Base-by-base conservation (phyloP, 2,888 invertebrate species). In the Cylindroiulus punctatus region DNA sequence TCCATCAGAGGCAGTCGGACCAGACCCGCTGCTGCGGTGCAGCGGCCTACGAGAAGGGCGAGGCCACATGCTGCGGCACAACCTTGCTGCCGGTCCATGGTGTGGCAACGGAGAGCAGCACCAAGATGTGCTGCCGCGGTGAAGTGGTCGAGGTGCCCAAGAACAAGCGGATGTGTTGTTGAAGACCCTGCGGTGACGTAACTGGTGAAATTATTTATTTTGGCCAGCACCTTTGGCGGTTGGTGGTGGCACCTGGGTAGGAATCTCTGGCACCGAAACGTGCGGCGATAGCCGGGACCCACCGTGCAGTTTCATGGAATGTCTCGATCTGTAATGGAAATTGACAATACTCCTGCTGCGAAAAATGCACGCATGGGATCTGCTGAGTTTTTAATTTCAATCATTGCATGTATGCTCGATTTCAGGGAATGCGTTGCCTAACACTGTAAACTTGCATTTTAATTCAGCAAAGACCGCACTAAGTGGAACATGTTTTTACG, bases 11-110 rank as follows among this genome's bases (percentile, higher is more conserved):
- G 22, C 12, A 7, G 0, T 82, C 87, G 10, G 26, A 76, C 1
- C 36, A 47, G 7, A 87, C 85, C 0, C 47, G 42, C 14, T 87
- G 87, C 83, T 87, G 87, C 52, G 85, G 87, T 2, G 26, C 22
- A 10, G 12, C 17, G 3, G 81, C 42, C 12, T 87, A 87, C 40
- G 87, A 87, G 32, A 81, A 82, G 10, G 82, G 57, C 22, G 83
- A 36, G 7, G 81, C 44, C 0, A 30, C 32, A 14, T 87, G 87
- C 44, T 87, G 87, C 30, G 87, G 52, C 22, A 44, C 14, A 0
- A 8, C 12, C n/a, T 17, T 84, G 42, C 32, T 85, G 76, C 22
- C 85, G 30, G 22, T 81, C n/a, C 19, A 30, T 1, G 30, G 32
- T 10, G 36, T 32, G 1, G 14, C 30, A 1, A 85, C 19, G 4